Base-by-base conservation (phyloP, 2,797 vertebrate species). In the Pelodytes ibericus region DNA sequence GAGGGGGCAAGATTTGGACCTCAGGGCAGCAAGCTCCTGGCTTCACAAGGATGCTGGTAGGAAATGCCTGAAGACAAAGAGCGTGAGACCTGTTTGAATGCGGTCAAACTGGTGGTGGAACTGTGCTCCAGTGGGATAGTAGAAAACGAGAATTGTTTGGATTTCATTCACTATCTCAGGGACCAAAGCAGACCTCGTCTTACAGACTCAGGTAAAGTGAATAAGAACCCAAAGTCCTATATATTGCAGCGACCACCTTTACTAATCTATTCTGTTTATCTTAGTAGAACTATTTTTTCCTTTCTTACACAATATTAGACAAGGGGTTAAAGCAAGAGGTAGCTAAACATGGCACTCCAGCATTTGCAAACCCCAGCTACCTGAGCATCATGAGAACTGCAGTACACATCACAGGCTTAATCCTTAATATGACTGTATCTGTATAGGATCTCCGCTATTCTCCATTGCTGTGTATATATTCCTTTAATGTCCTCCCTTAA, bases 1-100 rank as follows among this genome's bases (percentile, higher is more conserved):
- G 80, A 86, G 81, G 85, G 88, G 90, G 57, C 65, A 65, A 75
- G 81, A 83, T 86, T 79, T 68, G 85, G 76, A 82, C 74, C 85
- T 81, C 85, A 82, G 86, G 89, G 90, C 89, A 82, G 85, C 88
- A 91, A 93, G 90, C 91, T 87, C 84, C 88, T 90, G 83, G 90
- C 84, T 89, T 90, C 88, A 90, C 90, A 92, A 99, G 95, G 95
- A 99, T 99, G 97, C 95, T 96, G 94, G 90, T 94, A 95, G 95
- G 96, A 95, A 94, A 99, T 99, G 97, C 94, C 95, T 94, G 95
- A 94, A 91, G 96, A 94, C 95, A 95, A 91, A 94, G 95, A 98
- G 94, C 94, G 95, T 92, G 94, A 95, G 95, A 95, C 98, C 91
- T 99, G 97, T 96, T 94, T 95, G 92, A 96, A 94, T 92, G 97